A percentile compares a stretch with the other conserved stretches of the same genome.
Evolutionary conservation across 2,888 invertebrate species (phyloP).

Genomic region (Gastrophysa polygoni): DNA sequence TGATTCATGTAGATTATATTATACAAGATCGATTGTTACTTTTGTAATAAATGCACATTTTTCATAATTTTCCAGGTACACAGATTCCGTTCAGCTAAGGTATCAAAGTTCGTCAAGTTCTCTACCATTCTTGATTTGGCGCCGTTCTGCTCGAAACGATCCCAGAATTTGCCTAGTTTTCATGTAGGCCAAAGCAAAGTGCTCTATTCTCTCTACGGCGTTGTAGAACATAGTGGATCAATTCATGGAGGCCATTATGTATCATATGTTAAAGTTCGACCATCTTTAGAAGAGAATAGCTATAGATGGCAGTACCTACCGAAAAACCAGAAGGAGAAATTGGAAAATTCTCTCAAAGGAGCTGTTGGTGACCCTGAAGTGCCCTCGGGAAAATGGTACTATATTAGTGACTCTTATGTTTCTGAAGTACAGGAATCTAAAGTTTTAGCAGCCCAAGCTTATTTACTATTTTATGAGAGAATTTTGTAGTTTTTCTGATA

Average conservation of each 20-base stretch:
- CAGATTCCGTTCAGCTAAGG: constrained; percentile 73
- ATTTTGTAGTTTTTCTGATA: constrained; percentile 66
- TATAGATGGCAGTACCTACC: constrained; percentile 77
- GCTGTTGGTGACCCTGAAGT: constrained; percentile 58
- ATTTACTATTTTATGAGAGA: constrained; percentile 95
- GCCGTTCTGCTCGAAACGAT: constrained; percentile 80
- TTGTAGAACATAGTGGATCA: constrained; percentile 93
- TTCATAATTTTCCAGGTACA: constrained; percentile 41
- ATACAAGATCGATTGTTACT: too few relatives aligned
- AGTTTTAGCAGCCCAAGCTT: constrained; percentile 88
- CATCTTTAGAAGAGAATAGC: constrained; percentile 66
- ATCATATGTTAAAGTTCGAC: constrained; percentile 90
- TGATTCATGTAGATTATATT: too few relatives aligned
- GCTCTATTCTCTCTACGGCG: constrained; percentile 89
- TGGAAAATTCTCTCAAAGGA: constrained; percentile 56
- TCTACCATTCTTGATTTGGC: constrained; percentile 85
- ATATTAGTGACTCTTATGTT: constrained; percentile 90
- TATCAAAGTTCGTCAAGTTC: constrained; percentile 86
- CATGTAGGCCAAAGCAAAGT: constrained; percentile 58
- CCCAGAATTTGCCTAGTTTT: constrained; percentile 64
- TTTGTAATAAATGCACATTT: background rate
- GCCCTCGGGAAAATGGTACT: constrained; percentile 87
- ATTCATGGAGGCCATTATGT: constrained; percentile 92
- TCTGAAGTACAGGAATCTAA: constrained; percentile 78
- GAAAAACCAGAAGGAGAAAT: constrained; percentile 52